Base-by-base conservation (phyloP, 2,113 vertebrate genomes). In the Petromus typicus region DNA sequence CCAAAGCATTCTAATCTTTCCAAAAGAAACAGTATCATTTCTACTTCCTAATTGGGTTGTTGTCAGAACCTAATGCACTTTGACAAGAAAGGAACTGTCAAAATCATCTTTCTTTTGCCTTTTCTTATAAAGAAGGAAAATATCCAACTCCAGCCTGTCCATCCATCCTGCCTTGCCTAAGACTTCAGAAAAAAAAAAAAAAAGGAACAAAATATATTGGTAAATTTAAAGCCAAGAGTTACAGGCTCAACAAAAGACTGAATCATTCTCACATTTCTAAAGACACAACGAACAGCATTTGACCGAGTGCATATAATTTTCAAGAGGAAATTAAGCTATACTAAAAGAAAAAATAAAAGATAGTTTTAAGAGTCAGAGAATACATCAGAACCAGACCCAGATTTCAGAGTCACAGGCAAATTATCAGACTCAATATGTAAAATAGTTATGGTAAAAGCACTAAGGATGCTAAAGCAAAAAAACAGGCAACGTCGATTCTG, bases 81-180 rank as follows among this genome's bases (percentile, higher is more conserved):
- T 61, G 17, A 12, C 2, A 14, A 5, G 45, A 51, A 32, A 25
- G 7, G 23, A 40, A 83, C 73, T 51, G 0, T 8, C 4, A 40
- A 43, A 3, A 16, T 6, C 3, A 69, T 2, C n/a, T 2, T 11
- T 8, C 5, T 80, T 34, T 11, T 37, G 30, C 20, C 37, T 84
- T 83, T 22, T 27, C 59, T 3, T 45, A 34, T 8, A 22, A 3
- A 7, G 30, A 63, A 56, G 32, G 8, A 73, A 51, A 83, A 83
- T 20, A 61, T 0, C 14, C 5, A 54, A 45, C 13, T 10, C 5
- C 3, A 64, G 34, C 32, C 1, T 12, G 1, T 84, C 27, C 2
- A 63, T 32, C 11, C 54, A 79, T 71, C 16, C 37, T 80, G 30
- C 22, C 8, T 17, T 13, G 78, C 22, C 17, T 40, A 37, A 45